Evolutionary conservation across 2,888 invertebrate genomes (phyloP), one percentile per base, ranked within the genome.

Genomic region (Gymnocheta viridis): DNA sequence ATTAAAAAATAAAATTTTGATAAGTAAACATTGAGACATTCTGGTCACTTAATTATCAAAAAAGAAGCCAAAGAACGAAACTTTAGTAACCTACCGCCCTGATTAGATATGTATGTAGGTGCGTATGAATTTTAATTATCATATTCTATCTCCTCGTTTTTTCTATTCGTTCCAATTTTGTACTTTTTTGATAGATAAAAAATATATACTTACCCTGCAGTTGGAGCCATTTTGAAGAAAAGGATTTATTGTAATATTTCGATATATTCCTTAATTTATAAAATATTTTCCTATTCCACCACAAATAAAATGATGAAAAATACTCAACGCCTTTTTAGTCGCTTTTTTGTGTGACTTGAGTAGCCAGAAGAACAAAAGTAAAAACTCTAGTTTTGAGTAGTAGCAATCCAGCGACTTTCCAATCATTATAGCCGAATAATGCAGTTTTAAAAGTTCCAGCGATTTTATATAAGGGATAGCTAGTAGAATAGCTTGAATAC

Each of bases 81-180:
- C 67, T 76, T 82, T 81, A 81, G 69, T 69, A 84, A 84, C 73
- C 81, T 81, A 73, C 81, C 76, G 81, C 84, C 77, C 84, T 84
- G 84, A 81, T 77, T 84, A 77, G 24, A 51, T 54, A 51, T 17
- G 12, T 2, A 17, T 27, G 24, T 44, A 7, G 51, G 38, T 78
- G 62, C 72, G 51, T 83, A 35, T 77, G 72, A 54, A 67, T 54
- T 76, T 51, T 41, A 58, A 66, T 76, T 67, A 64, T 56, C 62
- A 62, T 73, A 41, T 78, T 67, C 41, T 78, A 44, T 17, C 64
- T 70, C 74, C 51, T 81, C 73, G 64, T 80, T 73, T 80, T 80
- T 73, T 64, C n/a, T 9, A 38, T 38, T 78, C 38, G 32, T 27
- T 41, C 22, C n/a, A 49, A 17, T 12, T 54, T 29, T 19, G 2